Percentiles rank a stretch among this genome's conserved stretches.
phyloP scores from a whole-genome alignment of 2,797 vertebrate genomes.

The Graptemys geographica region DNA sequence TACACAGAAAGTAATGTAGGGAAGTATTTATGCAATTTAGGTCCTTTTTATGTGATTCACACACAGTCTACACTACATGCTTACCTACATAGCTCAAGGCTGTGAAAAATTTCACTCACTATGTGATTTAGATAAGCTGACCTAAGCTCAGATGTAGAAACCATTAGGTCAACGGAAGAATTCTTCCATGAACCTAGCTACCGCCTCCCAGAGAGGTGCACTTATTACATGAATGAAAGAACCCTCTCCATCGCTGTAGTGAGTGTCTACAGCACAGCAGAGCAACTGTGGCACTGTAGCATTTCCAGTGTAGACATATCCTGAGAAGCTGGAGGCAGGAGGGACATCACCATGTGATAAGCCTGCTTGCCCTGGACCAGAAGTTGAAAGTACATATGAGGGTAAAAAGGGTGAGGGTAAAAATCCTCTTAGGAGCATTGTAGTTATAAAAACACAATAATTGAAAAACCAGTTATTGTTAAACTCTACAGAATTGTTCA shows the following conservation, averaged over 20 bases:
- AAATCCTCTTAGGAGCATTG: not conserved
- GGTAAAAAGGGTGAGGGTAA: not conserved
- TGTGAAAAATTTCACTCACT: too few relatives aligned
- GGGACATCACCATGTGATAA: not conserved
- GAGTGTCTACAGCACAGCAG: too few relatives aligned
- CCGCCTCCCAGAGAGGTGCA: not conserved
- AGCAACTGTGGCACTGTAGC: not conserved
- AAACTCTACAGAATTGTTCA: accelerated
- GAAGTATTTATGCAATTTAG: not conserved
- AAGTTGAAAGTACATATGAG: accelerated
- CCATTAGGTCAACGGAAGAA: not conserved
- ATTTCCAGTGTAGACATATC: not conserved
- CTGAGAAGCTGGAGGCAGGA: not conserved
- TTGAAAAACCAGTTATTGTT: not conserved
- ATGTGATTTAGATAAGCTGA: not conserved
- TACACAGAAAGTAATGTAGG: not conserved
- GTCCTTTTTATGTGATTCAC: not conserved
- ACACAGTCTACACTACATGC: not conserved
- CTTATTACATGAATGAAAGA: not conserved
- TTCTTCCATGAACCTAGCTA: not conserved
- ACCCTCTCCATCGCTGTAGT: not conserved
- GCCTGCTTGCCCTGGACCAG: not conserved
- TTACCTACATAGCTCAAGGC: not conserved
- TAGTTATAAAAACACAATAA: not conserved
- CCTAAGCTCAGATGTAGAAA: not conserved